Percentiles rank a stretch among this genome's conserved stretches.
These are phyloP conservation scores for Achlya flavicornis DNA, from an alignment of 2,888 invertebrate genomes.

Conservation along the genomic window DNA sequence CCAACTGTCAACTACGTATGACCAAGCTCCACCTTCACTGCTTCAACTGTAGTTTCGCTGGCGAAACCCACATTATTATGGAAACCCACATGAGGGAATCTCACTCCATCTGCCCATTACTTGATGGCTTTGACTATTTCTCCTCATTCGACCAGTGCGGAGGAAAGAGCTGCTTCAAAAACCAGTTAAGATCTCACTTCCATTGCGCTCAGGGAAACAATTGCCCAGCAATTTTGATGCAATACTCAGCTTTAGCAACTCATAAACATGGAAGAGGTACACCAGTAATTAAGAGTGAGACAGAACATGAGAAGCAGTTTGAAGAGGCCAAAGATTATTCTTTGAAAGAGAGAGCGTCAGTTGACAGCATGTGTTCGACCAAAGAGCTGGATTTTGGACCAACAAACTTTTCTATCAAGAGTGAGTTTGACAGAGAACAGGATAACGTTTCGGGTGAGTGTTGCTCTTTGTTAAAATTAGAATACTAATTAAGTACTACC, in stretches of 20 bases:
- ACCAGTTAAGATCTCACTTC: slow-evolving; percentile 75
- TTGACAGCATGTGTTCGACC: slow-evolving; percentile 67
- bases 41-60: slow-evolving; percentile 93
- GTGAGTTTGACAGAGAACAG: slow-evolving; percentile 76
- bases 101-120: slow-evolving; percentile 91
- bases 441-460: slow-evolving; percentile 79
- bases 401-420: slow-evolving; percentile 77
- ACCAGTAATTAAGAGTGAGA: slow-evolving; percentile 71
- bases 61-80: slow-evolving; percentile 90
- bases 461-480: slow-evolving; percentile 37
- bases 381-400: slow-evolving; percentile 66
- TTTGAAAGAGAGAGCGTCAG: slow-evolving; percentile 75
- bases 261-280: slow-evolving; percentile 79
- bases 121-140: slow-evolving; percentile 94
- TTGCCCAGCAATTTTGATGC: slow-evolving; percentile 78
- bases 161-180: slow-evolving; percentile 78
- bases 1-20: slow-evolving; percentile 87
- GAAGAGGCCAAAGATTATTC: slow-evolving; percentile 82
- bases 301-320: slow-evolving; percentile 67
- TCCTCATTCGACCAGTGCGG: slow-evolving; percentile 79
- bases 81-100: slow-evolving; percentile 93
- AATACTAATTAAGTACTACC: slow-evolving; percentile 14
- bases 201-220: slow-evolving; percentile 79
- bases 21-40: slow-evolving; percentile 93
- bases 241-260: slow-evolving; percentile 78